A percentile compares a stretch with the other conserved stretches of the same genome.
Conservation (phyloP, 2,888 invertebrate species). For the Cactoblastis cactorum region DNA sequence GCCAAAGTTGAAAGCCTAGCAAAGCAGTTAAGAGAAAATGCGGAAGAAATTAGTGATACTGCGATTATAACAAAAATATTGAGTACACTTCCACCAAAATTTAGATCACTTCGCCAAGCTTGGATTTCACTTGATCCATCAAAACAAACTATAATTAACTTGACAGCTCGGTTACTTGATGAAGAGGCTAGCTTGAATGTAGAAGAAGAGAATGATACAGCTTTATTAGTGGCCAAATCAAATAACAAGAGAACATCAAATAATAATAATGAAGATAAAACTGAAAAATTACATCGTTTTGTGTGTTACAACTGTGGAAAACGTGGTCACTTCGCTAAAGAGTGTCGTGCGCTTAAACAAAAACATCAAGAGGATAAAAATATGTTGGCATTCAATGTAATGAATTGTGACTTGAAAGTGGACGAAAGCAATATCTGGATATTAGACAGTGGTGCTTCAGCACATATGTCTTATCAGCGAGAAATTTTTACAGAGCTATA, state of each 20-base stretch:
- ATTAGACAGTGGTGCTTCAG: background rate
- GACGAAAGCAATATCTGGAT: background rate
- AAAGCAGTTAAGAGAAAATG: constrained; percentile 15
- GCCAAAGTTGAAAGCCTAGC: constrained; percentile 22
- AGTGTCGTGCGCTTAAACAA: background rate
- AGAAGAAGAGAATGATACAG: background rate
- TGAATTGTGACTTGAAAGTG: background rate
- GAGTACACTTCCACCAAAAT: constrained; percentile 10
- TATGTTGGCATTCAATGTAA: background rate
- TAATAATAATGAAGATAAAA: background rate
- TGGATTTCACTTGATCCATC: background rate
- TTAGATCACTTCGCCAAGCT: background rate
- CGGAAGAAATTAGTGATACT: constrained; percentile 14
- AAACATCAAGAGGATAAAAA: background rate
- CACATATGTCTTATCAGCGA: background rate
- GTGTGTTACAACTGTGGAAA: constrained; percentile 6
- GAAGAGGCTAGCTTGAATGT: background rate
- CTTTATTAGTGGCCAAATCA: background rate
- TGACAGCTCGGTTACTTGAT: background rate
- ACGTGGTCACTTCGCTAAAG: constrained; percentile 10
- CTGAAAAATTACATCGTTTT: background rate
- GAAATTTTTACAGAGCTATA: background rate
- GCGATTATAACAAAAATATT: constrained; percentile 17
- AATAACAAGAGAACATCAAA: background rate
- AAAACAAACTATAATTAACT: background rate